Conservation (phyloP, 2,888 invertebrate species). For the Thera obeliscata region DNA sequence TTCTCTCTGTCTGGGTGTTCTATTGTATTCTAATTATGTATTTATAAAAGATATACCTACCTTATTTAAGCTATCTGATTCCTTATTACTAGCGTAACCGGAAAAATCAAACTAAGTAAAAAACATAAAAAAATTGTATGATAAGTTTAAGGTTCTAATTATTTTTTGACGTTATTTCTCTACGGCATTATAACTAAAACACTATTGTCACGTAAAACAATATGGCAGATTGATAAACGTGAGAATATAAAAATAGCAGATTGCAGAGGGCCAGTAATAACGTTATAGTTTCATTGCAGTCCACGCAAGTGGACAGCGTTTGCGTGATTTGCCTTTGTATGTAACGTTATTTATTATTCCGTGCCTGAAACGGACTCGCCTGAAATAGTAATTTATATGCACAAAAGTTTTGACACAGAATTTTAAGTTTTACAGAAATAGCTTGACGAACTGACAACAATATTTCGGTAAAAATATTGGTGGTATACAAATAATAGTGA, state of each 20-base stretch:
- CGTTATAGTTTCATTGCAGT: slow-evolving; percentile 10
- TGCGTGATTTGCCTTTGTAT: slow-evolving; percentile 23
- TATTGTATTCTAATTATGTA: too few relatives aligned
- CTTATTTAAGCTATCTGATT: too few relatives aligned
- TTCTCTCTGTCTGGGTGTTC: too few relatives aligned
- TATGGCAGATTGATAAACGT: background rate
- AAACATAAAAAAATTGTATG: too few relatives aligned
- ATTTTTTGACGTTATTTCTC: too few relatives aligned
- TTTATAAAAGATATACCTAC: too few relatives aligned
- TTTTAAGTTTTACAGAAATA: background rate
- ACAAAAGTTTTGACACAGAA: slow-evolving; percentile 6
- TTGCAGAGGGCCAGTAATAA: background rate
- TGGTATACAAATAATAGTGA: too few relatives aligned
- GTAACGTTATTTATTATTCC: slow-evolving; percentile 18
- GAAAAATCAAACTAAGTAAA: too few relatives aligned
- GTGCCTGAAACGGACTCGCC: slow-evolving; percentile 8
- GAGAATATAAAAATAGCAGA: background rate
- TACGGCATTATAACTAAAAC: too few relatives aligned
- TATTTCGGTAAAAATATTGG: background rate
- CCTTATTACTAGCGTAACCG: too few relatives aligned
- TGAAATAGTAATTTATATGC: slow-evolving; percentile 13
- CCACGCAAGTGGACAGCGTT: slow-evolving; percentile 13
- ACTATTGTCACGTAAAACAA: too few relatives aligned
- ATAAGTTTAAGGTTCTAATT: too few relatives aligned
- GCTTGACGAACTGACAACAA: background rate